Percentiles rank a stretch among this genome's conserved stretches.
Conservation (phyloP, 2,113 vertebrate genomes). For the Rhinichthys klamathensis region DNA sequence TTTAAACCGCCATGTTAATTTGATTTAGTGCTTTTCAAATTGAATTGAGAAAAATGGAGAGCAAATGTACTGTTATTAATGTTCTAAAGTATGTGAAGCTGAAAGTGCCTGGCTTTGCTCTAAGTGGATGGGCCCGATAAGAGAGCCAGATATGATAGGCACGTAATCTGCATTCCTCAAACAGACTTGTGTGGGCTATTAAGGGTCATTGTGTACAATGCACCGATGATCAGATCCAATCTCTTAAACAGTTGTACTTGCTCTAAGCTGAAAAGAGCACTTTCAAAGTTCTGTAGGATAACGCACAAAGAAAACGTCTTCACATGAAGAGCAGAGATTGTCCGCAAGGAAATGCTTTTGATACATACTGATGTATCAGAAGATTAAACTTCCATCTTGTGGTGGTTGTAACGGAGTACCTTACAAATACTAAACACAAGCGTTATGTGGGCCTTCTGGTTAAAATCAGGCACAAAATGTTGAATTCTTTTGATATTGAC, state of each 20-base stretch:
- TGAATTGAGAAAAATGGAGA: conserved; percentile 69
- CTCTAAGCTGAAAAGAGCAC: conserved; percentile 33
- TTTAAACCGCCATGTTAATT: conserved; percentile 75
- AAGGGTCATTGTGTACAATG: conserved; percentile 76
- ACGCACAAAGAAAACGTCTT: conserved; percentile 32
- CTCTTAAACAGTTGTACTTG: conserved; percentile 46
- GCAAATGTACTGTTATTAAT: conserved; percentile 74
- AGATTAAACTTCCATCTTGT: not conserved
- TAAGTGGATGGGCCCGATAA: conserved; percentile 73
- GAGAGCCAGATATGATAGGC: conserved; percentile 75
- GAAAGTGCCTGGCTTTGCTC: conserved; percentile 63
- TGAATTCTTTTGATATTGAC: not conserved
- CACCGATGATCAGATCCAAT: conserved; percentile 76
- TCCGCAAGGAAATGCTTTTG: not conserved
- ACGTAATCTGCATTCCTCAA: conserved; percentile 77
- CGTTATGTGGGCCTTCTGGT: not conserved
- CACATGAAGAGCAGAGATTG: conserved; percentile 1
- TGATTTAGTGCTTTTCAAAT: conserved; percentile 75
- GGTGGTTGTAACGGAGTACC: not conserved
- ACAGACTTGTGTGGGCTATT: conserved; percentile 75
- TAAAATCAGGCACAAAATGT: not conserved
- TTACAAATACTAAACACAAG: not conserved
- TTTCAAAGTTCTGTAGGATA: conserved; percentile 12
- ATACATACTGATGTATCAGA: conserved; percentile 17
- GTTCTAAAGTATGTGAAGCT: conserved; percentile 69